Conservation (phyloP, 2,888 invertebrate species). For the Gibbula magus region DNA sequence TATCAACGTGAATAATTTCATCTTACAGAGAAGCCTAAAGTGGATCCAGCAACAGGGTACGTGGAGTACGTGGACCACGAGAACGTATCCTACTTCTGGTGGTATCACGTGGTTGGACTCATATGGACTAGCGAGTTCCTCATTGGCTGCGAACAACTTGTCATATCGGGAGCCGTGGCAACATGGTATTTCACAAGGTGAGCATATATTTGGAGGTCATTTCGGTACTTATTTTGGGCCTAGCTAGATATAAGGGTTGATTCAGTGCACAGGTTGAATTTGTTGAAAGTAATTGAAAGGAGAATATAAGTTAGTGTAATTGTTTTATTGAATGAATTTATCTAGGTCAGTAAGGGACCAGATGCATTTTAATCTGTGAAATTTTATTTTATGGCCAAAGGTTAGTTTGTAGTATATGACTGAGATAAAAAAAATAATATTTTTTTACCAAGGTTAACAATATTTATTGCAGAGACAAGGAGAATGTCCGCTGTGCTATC, state of each 20-base stretch:
- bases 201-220: constrained; percentile 35
- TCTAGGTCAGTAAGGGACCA: too few species aligned
- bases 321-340: too few species aligned
- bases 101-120: constrained; percentile 91
- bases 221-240: too few species aligned
- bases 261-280: too few species aligned
- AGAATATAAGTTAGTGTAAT: too few species aligned
- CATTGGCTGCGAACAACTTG: constrained; percentile 94
- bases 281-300: too few species aligned
- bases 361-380: too few species aligned
- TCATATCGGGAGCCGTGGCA: constrained; percentile 93
- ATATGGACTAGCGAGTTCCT: constrained; percentile 97
- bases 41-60: constrained; percentile 49
- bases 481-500: constrained; percentile 60
- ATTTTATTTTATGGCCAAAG: too few species aligned
- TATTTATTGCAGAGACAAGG: constrained; percentile 64
- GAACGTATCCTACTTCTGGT: constrained; percentile 86
- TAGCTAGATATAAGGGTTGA: too few species aligned
- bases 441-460: too few species aligned
- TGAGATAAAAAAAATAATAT: too few species aligned
- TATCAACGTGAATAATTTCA: background rate
- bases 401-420: too few species aligned
- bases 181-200: constrained; percentile 93
- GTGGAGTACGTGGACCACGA: constrained; percentile 66
- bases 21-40: constrained; percentile 57